Evolutionary conservation across 1,140 invertebrate species (phyloP), one percentile per base, ranked within the genome.

Genomic region (Manduca sexta): DNA sequence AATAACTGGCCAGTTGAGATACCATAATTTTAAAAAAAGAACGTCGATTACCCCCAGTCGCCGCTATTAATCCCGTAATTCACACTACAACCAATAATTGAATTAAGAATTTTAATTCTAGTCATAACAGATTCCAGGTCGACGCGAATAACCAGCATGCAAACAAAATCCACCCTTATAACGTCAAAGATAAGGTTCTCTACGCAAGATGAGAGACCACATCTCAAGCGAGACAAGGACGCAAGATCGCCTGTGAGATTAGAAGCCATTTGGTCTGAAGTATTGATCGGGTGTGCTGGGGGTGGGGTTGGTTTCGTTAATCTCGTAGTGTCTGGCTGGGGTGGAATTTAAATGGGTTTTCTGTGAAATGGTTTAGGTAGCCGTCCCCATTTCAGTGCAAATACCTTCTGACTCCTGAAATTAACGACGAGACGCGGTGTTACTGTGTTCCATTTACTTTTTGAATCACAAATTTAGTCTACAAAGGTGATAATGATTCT

Each of bases 191-290:
- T 41, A 45, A n/a, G 38, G 29, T 17, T 21, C 16, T 33, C 35
- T 26, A 10, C 18, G 56, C 49, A 40, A 64, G 56, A 64, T 57
- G 53, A 51, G 47, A 46, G 30, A 64, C 56, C 56, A 45, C 64
- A 71, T 75, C 70, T 72, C 61, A 43, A n/a, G 74, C 41, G 59
- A 39, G 68, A 75, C 63, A 79, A 73, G 69, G 75, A 78, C 66
- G 70, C 64, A 78, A 72, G 65, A 77, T 67, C 41, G 41, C 14
- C 29, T 18, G 42, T 38, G 64, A 75, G 75, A 79, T 76, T 76
- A 79, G 73, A 75, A 66, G 70, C 60, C 58, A 43, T 43, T 43
- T 43, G 6, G 31, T 45, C 43, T 62, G 45, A 35, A 29, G 72
- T 79, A 79, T 79, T 71, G 75, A 79, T 79, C 75, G 74, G 46